phyloP scores from a whole-genome alignment of 1,140 invertebrate genomes.

The Potamilus streckersoni region DNA sequence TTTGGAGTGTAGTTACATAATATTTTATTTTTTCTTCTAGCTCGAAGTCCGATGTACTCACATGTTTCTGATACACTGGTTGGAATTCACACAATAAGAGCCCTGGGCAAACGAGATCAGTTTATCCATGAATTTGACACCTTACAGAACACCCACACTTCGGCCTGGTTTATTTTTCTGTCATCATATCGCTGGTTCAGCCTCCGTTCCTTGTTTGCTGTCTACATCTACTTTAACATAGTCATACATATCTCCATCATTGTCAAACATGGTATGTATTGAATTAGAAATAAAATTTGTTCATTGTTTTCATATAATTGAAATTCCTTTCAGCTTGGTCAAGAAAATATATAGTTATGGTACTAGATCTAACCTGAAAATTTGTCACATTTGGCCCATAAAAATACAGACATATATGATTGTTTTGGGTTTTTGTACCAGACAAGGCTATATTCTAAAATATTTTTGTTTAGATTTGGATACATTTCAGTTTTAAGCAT shows the following conservation, averaged over 20 bases:
- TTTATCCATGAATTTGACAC: constrained; percentile 74
- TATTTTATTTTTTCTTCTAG: constrained; percentile 43
- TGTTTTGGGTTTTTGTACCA: too few species aligned
- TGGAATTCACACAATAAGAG: constrained; percentile 88
- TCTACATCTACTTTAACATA: constrained; percentile 56
- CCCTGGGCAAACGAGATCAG: constrained; percentile 77
- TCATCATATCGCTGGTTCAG: constrained; percentile 84
- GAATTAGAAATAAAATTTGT: too few species aligned
- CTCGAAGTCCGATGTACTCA: constrained; percentile 79
- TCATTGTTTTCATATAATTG: too few species aligned
- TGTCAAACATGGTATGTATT: constrained; percentile 11
- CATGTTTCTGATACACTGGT: constrained; percentile 88
- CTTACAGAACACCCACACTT: constrained; percentile 73
- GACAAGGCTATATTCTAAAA: too few species aligned
- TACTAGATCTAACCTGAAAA: too few species aligned
- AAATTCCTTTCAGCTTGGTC: too few species aligned
- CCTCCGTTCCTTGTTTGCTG: constrained; percentile 78
- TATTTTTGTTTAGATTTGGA: too few species aligned
- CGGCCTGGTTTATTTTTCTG: constrained; percentile 76
- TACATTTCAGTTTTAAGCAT: too few species aligned
- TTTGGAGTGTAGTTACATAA: too few species aligned
- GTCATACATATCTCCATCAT: constrained; percentile 37
- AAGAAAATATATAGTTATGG: too few species aligned
- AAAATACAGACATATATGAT: too few species aligned
- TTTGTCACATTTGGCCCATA: too few species aligned